These are phyloP conservation scores for Machimus rusticus DNA, from an alignment of 2,888 invertebrate species.

Conservation along the genomic window DNA sequence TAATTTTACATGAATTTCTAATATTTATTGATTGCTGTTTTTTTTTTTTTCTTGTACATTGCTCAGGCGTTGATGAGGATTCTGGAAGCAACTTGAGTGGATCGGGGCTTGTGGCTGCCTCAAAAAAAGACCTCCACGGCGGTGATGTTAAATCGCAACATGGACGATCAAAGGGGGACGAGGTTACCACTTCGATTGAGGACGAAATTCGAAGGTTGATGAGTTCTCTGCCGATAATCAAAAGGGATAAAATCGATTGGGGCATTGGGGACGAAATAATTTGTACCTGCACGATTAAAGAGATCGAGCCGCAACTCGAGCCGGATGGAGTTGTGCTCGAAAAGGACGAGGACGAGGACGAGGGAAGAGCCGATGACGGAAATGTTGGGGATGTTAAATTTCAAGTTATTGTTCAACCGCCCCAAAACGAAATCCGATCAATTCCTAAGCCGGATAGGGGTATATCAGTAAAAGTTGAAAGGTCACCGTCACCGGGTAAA, in stretches of 20 bases:
- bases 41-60: too few species aligned
- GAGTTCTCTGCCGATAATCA: conserved; percentile 49
- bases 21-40: neutral
- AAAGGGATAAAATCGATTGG: conserved; percentile 46
- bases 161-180: neutral
- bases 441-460: neutral
- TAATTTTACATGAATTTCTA: too few species aligned
- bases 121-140: neutral
- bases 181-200: conserved; percentile 47
- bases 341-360: conserved; percentile 33
- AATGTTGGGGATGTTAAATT: neutral
- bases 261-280: conserved; percentile 44
- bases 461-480: neutral
- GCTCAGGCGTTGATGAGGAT: neutral
- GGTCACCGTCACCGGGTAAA: neutral
- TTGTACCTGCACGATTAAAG: conserved; percentile 51
- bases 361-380: neutral
- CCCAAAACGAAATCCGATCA: neutral
- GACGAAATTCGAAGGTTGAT: conserved; percentile 50
- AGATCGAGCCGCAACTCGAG: conserved; percentile 36
- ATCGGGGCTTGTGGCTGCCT: neutral
- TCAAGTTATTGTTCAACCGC: neutral
- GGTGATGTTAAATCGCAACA: neutral
- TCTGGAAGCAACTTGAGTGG: neutral
- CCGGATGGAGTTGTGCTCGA: conserved; percentile 8